A percentile compares a stretch with the other conserved stretches of the same genome.
Conservation (phyloP, 53 echinoderm and acorn worm genomes). For the Actinopyga echinites region DNA sequence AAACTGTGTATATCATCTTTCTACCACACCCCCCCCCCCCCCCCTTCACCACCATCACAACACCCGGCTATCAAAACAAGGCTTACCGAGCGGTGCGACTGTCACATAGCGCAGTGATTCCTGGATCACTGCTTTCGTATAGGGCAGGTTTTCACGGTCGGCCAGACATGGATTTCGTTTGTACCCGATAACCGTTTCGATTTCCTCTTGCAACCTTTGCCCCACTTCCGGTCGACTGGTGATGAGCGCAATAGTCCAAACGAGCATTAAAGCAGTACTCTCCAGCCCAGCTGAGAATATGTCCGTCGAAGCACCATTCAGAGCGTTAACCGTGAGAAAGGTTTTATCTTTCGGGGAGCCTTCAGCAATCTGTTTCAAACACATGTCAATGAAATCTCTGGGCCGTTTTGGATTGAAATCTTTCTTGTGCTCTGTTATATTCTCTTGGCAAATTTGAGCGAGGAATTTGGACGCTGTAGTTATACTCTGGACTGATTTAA, state of each 20-base stretch:
- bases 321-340: not conserved
- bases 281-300: constrained; percentile 27
- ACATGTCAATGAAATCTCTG: constrained; percentile 7
- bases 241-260: not conserved
- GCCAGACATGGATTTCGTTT: constrained; percentile 2
- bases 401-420: not conserved
- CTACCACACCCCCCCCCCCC: too few relatives aligned
- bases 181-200: not conserved
- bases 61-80: not conserved
- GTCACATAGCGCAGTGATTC: constrained; percentile 23
- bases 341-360: not conserved
- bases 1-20: too few relatives aligned
- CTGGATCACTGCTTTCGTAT: constrained; percentile 13
- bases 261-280: not conserved
- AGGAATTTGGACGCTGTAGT: not conserved
- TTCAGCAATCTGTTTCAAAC: not conserved
- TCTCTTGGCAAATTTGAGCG: not conserved
- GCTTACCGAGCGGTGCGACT: constrained; percentile 21
- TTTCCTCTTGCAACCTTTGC: not conserved
- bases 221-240: not conserved
- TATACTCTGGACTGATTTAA: not conserved
- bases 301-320: constrained; percentile 9
- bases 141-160: constrained; percentile 25
- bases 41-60: not conserved
- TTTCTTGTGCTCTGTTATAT: not conserved